phyloP scores from a whole-genome alignment of 37 sponge, comb jelly and placozoan species.

The Aplysina aerophoba region DNA sequence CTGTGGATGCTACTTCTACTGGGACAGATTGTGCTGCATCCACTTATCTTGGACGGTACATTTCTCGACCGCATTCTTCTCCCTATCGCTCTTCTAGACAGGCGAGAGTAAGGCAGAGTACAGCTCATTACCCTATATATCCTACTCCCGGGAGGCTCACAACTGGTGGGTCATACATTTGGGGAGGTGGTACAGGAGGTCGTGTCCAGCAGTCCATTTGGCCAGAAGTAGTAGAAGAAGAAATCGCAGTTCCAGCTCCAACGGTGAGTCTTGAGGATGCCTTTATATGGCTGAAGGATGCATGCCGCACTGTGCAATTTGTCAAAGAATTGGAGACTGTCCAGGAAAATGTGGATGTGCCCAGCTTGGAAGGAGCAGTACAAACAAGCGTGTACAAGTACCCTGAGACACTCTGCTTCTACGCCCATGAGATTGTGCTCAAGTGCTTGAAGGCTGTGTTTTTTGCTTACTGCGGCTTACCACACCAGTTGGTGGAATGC shows the following conservation, averaged over 20 bases:
- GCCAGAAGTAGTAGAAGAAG: neutral
- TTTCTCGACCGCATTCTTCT: neutral
- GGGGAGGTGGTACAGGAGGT: neutral
- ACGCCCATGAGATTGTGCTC: conserved; percentile 33
- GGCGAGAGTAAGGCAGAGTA: neutral
- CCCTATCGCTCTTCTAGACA: neutral
- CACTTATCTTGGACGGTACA: neutral
- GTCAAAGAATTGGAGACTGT: neutral
- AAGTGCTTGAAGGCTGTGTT: conserved; percentile 57
- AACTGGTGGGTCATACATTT: conserved; percentile 18
- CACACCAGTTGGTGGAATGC: conserved; percentile 2
- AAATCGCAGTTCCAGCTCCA: conserved; percentile 20
- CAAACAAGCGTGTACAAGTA: neutral
- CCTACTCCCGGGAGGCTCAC: neutral
- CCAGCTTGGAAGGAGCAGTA: neutral
- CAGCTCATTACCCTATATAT: neutral
- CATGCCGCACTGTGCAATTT: no score
- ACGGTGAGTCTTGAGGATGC: conserved; percentile 20
- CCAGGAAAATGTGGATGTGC: neutral
- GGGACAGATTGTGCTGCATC: neutral
- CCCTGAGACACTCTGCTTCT: conserved; percentile 24
- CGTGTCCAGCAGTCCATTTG: neutral
- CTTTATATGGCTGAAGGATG: neutral
- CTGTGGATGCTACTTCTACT: neutral
- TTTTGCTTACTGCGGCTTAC: conserved; percentile 56